phyloP scores from a whole-genome alignment of 2,797 vertebrate genomes.

The Tragelaphus eurycerus region DNA sequence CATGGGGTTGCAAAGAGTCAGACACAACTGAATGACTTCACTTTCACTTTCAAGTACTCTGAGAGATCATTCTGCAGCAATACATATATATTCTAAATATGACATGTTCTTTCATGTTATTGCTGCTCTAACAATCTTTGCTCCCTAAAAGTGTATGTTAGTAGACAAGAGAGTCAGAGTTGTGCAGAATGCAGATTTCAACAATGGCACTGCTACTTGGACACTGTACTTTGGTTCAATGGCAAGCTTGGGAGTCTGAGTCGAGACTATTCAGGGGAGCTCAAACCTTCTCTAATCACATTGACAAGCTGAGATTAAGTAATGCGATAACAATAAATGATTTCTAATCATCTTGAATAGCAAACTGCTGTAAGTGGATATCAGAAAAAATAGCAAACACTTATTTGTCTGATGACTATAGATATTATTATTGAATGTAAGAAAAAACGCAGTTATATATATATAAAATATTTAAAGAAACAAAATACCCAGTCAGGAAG shows the following conservation, averaged over 20 bases:
- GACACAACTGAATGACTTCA: not conserved
- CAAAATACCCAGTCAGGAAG: not conserved
- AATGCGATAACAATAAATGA: not conserved
- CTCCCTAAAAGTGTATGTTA: not conserved
- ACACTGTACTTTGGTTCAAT: not conserved
- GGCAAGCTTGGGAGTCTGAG: not conserved
- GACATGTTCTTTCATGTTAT: not conserved
- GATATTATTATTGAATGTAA: not conserved
- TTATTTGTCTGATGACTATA: not conserved
- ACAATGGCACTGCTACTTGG: not conserved
- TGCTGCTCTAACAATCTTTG: not conserved
- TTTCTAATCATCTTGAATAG: not conserved
- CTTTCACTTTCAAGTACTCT: not conserved
- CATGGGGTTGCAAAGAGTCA: not conserved
- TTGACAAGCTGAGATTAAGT: not conserved
- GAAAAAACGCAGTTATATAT: not conserved
- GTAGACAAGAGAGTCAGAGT: not conserved
- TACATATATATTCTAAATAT: not conserved
- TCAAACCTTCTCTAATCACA: not conserved
- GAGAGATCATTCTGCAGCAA: not conserved
- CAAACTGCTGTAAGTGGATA: not conserved
- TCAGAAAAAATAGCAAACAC: not conserved
- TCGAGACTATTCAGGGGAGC: not conserved
- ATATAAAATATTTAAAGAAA: not conserved
- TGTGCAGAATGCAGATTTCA: not conserved